phyloP scores from a whole-genome alignment of 2,888 invertebrate genomes.

The Cheilosia pagana region DNA sequence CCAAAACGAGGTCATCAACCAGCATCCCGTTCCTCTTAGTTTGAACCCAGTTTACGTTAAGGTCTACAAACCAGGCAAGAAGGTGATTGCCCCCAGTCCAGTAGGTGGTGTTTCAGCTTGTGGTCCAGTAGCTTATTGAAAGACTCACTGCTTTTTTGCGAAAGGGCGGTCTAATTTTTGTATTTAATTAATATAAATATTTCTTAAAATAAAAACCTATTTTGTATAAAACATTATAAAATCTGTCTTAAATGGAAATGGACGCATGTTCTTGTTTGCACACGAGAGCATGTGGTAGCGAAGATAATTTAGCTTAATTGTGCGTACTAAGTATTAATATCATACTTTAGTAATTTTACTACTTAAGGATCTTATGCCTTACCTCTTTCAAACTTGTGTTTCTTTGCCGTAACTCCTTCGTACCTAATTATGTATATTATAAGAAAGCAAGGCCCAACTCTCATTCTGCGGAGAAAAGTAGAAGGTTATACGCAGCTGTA shows the following conservation, averaged over 20 bases:
- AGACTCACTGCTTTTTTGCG: neutral
- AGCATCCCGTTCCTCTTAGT: conserved; percentile 81
- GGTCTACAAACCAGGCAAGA: conserved; percentile 82
- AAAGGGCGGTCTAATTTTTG: conserved; percentile 3
- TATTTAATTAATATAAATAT: conserved; percentile 27
- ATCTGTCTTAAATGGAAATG: neutral
- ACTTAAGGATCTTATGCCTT: no score
- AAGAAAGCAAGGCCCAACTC: no score
- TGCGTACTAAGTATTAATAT: no score
- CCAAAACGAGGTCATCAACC: conserved; percentile 82
- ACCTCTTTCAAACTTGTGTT: no score
- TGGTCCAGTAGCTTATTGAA: neutral
- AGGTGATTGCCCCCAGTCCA: conserved; percentile 77
- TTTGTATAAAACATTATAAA: conserved; percentile 5
- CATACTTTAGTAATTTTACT: no score
- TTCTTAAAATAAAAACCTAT: conserved; percentile 3
- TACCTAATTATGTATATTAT: no score
- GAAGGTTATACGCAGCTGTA: no score
- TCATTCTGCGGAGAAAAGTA: no score
- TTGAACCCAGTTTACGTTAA: conserved; percentile 82
- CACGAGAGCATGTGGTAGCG: no score
- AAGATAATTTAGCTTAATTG: no score
- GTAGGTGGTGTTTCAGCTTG: conserved; percentile 8
- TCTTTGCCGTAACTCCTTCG: no score
- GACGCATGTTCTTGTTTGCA: no score